Conservation (phyloP, 2,113 vertebrate genomes). For the Pteronura brasiliensis region DNA sequence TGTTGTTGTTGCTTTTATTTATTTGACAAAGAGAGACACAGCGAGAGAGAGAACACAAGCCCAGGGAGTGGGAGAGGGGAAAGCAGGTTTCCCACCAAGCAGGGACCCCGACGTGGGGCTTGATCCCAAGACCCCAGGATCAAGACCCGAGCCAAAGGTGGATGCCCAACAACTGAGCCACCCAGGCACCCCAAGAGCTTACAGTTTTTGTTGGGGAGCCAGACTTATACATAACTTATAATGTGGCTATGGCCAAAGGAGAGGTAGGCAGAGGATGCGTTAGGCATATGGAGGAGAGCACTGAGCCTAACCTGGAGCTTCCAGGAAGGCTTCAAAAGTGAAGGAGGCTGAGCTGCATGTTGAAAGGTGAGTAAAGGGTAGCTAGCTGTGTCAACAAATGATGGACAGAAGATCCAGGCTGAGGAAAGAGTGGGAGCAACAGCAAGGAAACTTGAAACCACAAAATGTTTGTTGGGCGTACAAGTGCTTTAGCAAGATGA, state of each 20-base stretch:
- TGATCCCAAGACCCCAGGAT: too few species aligned
- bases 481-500: not conserved
- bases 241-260: not conserved
- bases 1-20: not conserved
- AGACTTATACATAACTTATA: not conserved
- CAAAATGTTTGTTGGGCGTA: not conserved
- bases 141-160: too few species aligned
- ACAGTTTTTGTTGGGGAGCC: not conserved
- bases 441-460: not conserved
- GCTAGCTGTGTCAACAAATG: not conserved
- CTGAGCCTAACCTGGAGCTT: not conserved
- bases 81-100: too few species aligned
- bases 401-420: not conserved
- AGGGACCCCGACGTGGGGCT: too few species aligned
- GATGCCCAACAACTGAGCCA: too few species aligned
- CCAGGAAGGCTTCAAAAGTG: not conserved
- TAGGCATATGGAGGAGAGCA: not conserved
- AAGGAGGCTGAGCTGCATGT: not conserved
- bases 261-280: not conserved
- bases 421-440: not conserved
- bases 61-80: too few species aligned
- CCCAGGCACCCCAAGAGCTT: not conserved
- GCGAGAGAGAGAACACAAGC: too few species aligned
- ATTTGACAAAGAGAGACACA: too few species aligned
- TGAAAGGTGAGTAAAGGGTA: not conserved